Conservation (phyloP, 2,888 invertebrate genomes). For the Agonopterix alstromeriana region DNA sequence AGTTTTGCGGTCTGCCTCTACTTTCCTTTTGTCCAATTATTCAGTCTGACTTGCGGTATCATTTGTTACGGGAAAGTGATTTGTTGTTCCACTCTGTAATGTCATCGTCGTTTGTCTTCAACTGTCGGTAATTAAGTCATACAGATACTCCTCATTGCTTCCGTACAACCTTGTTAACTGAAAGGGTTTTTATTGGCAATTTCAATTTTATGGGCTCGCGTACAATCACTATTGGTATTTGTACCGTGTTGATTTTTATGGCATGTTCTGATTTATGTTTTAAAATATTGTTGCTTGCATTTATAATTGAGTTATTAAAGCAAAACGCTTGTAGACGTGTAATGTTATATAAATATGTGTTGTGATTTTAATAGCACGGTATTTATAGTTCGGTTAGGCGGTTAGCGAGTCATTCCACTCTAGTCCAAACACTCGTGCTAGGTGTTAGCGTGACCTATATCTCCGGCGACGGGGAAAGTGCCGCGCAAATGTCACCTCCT, state of each 20-base stretch:
- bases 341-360: too few species aligned
- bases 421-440: constrained; percentile 7
- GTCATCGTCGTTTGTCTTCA: constrained; percentile 1
- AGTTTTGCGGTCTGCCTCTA: too few species aligned
- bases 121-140: neutral
- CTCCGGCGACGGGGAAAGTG: constrained; percentile 32
- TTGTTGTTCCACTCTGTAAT: constrained; percentile 16
- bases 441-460: constrained; percentile 44
- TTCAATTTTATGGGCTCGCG: too few species aligned
- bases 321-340: too few species aligned
- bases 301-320: too few species aligned
- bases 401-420: too few species aligned
- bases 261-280: too few species aligned
- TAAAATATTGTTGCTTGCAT: too few species aligned
- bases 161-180: too few species aligned
- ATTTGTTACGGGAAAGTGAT: constrained; percentile 34
- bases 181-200: too few species aligned
- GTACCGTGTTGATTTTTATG: neutral
- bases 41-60: constrained; percentile 13
- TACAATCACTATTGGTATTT: neutral
- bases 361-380: too few species aligned
- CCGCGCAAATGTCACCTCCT: constrained; percentile 31
- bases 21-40: neutral
- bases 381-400: too few species aligned
- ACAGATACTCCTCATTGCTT: neutral